Evolutionary conservation across 1,140 invertebrate genomes (phyloP).

Genomic region (Pachypeltis micranthus): DNA sequence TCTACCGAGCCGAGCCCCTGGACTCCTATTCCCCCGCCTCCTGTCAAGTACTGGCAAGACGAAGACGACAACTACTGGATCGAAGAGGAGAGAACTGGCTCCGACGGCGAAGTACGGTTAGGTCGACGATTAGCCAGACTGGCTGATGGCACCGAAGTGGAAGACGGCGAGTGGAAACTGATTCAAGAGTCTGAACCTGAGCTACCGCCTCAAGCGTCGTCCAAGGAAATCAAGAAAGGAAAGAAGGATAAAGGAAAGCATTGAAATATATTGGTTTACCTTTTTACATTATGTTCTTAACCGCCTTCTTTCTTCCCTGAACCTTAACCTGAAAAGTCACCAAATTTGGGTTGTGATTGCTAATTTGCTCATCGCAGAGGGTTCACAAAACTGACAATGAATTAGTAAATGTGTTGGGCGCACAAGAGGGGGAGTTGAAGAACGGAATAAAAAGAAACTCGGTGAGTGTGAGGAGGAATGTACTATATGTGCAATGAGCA

Average conservation of each 20-base stretch:
- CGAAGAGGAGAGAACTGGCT: neutral
- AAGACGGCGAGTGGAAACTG: conserved; percentile 12
- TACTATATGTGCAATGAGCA: too few species aligned
- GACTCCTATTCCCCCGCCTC: neutral
- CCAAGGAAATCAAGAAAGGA: neutral
- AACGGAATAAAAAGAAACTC: too few species aligned
- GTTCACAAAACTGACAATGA: too few species aligned
- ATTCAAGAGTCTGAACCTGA: neutral
- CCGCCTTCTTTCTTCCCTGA: too few species aligned
- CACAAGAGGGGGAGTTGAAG: too few species aligned
- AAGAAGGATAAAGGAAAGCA: neutral
- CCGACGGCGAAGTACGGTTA: conserved; percentile 1
- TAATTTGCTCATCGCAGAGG: too few species aligned
- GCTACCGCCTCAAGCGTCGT: neutral
- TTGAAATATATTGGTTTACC: too few species aligned
- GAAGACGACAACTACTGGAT: conserved; percentile 15
- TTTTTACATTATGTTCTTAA: too few species aligned
- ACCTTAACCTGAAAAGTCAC: too few species aligned
- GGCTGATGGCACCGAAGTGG: conserved; percentile 1
- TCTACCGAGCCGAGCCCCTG: conserved; percentile 17
- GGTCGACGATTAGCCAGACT: neutral
- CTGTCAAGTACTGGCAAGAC: conserved; percentile 9
- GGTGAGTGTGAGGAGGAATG: too few species aligned
- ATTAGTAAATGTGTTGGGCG: too few species aligned
- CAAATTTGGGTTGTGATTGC: too few species aligned